Evolutionary conservation across 1,140 invertebrate species (phyloP).

Genomic region (Glossosoma conforme): DNA sequence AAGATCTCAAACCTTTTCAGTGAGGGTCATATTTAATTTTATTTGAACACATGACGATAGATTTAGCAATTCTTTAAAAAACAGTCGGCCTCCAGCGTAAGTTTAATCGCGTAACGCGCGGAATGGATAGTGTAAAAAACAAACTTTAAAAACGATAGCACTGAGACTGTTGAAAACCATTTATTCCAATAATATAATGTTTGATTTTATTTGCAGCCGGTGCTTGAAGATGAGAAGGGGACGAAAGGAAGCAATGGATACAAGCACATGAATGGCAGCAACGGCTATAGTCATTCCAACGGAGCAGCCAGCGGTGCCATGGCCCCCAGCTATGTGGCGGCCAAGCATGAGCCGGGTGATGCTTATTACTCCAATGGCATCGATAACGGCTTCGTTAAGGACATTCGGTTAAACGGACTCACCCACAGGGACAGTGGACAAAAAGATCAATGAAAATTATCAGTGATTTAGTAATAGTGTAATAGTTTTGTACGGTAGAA

Average conservation of each 20-base stretch:
- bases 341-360: conserved; percentile 58
- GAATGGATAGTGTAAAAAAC: no score
- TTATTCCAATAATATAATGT: no score
- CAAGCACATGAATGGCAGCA: conserved; percentile 39
- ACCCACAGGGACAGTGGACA: conserved; percentile 28
- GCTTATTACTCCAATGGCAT: conserved; percentile 63
- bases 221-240: conserved; percentile 47
- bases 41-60: no score
- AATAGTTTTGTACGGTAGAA: conserved; percentile 20
- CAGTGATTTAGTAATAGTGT: conserved; percentile 29
- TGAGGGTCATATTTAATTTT: no score
- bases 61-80: no score
- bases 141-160: no score
- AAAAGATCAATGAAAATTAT: conserved; percentile 27
- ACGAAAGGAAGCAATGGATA: conserved; percentile 43
- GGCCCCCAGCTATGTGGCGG: conserved; percentile 50
- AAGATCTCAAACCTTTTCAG: no score
- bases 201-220: conserved; percentile 49
- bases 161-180: no score
- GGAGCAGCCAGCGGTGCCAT: conserved; percentile 33
- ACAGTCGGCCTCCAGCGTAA: no score
- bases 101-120: no score
- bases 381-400: conserved; percentile 58
- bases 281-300: conserved; percentile 25
- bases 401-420: conserved; percentile 28